Conservation (phyloP, 2,888 invertebrate species). For the Molorchus minor region DNA sequence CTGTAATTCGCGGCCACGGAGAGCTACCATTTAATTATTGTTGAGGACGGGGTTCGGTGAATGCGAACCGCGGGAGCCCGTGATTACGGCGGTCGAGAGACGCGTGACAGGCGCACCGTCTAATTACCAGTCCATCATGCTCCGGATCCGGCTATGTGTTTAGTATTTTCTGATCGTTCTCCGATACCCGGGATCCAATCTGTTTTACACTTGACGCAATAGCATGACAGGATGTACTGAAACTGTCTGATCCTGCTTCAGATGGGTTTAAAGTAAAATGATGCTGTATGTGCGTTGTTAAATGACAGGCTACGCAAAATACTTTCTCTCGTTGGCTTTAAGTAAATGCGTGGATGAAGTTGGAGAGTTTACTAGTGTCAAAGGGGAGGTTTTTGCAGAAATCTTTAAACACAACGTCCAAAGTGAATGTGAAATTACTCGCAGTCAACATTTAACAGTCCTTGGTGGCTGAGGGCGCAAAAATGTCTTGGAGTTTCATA, state of each 20-base stretch:
- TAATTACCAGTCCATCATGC: conserved; percentile 56
- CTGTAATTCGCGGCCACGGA: conserved; percentile 34
- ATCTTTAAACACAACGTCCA: no score
- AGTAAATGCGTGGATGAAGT: no score
- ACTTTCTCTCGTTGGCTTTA: no score
- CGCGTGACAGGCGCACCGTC: conserved; percentile 52
- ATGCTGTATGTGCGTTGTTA: background rate
- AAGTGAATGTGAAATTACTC: no score
- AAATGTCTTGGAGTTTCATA: no score
- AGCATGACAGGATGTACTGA: conserved; percentile 7
- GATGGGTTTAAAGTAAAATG: background rate
- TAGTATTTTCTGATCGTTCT: conserved; percentile 46
- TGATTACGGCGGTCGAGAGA: conserved; percentile 40
- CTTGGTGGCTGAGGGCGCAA: no score
- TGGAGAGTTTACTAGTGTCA: no score
- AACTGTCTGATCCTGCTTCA: background rate
- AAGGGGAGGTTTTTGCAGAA: no score
- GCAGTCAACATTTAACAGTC: no score
- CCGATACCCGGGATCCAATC: conserved; percentile 43
- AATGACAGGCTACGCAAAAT: no score
- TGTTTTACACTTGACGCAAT: conserved; percentile 25
- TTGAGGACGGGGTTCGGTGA: conserved; percentile 30
- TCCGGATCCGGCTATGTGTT: conserved; percentile 43
- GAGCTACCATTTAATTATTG: conserved; percentile 43
- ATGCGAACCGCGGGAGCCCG: conserved; percentile 33